Evolutionary conservation across 2,797 vertebrate species (phyloP), one percentile per base, ranked within the genome.

Genomic region (Petrocephalus sullivani): DNA sequence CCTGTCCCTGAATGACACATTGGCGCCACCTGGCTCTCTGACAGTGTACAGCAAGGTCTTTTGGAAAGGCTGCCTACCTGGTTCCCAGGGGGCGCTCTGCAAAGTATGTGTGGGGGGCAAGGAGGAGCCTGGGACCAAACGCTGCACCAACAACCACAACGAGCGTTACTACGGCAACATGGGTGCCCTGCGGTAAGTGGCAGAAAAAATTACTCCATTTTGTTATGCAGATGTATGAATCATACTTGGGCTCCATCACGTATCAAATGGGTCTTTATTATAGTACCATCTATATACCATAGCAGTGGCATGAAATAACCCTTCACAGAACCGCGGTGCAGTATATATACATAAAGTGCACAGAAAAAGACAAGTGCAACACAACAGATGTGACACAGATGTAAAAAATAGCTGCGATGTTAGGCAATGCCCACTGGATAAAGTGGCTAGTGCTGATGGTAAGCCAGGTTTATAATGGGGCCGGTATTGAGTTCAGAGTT

Each of bases 31-130:
- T 85, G 37, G 51, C 28, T 83, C 78, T 88, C 51, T 88, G 4
- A 16, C 56, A 98, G 97, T 93, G 86, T 98, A 96, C 90, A 94
- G 92, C 83, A 78, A 93, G 33, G 96, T 97, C 87, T 98, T 98
- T 92, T 97, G 97, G 97, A 98, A 98, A 92, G 95, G 96, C 89
- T 98, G 97, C 91, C 97, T 98, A 90, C 97, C 97, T 2, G 97
- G 97, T 87, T 94, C 96, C 89, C 91, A 94, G 83, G 95, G 95
- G 37, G 96, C 94, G 89, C 94, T 98, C 57, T 98, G 97, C 92
- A 98, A 97, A 93, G 97, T 98, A 90, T 98, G 97, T 91, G 90
- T 97, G 54, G 97, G 97, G 91, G 96, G 95, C 82, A 94, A 94
- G 0, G 96, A 95, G 49, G 94, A 95, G 89, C 95, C 95, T 82